Percentiles rank a stretch among this genome's conserved stretches.
phyloP scores from a whole-genome alignment of 2,797 vertebrate genomes.

The Thripadectes ignobilis region DNA sequence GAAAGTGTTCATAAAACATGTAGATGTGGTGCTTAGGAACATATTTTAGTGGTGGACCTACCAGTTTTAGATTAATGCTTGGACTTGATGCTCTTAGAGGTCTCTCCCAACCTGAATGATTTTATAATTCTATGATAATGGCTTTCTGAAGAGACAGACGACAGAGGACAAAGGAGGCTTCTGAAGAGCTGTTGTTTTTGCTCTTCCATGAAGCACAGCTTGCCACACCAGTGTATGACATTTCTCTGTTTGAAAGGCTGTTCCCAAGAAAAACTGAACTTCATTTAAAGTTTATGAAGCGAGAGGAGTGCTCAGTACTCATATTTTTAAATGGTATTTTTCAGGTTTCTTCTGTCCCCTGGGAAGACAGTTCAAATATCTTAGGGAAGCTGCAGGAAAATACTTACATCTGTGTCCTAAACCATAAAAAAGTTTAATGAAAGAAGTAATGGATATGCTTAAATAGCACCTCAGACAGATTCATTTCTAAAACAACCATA shows the following conservation, averaged over 20 bases:
- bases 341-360: background rate
- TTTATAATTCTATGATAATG: background rate
- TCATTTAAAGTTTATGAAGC: background rate
- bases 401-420: background rate
- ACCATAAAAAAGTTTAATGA: background rate
- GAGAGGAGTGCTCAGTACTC: background rate
- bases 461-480: background rate
- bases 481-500: background rate
- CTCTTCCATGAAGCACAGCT: background rate
- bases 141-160: background rate
- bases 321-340: background rate
- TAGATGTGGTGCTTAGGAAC: background rate
- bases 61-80: background rate
- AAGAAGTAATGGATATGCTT: background rate
- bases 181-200: background rate
- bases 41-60: background rate
- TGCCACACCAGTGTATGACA: background rate
- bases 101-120: rapidly evolving
- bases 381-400: background rate
- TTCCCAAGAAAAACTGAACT: background rate
- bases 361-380: background rate
- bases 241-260: background rate
- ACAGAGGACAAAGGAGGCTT: background rate
- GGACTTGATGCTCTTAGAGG: background rate
- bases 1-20: rapidly evolving